Evolutionary conservation across 2,888 invertebrate species (phyloP), one percentile per base, ranked within the genome.

Genomic region (Microdon myrmicae): DNA sequence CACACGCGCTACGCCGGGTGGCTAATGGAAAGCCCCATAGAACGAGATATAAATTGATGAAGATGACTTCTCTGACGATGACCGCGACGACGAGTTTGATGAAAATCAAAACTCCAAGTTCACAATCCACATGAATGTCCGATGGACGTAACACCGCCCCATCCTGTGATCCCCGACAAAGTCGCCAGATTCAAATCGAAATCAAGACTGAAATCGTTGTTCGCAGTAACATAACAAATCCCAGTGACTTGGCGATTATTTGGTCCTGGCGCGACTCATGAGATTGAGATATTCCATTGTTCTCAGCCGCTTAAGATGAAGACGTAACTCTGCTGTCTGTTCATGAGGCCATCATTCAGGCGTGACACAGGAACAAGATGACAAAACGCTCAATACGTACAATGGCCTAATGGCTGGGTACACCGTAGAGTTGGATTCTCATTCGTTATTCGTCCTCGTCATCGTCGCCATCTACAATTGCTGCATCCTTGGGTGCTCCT

Each of bases 31-130:
- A 64, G 47, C 51, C 58, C 51, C 51, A 53, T 32, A 51, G 58
- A 64, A 64, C 47, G 51, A 64, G 53, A 64, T 49, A 58, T 53
- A 47, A 64, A 64, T 64, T 64, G 64, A 64, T 64, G 64, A 64
- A 64, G 64, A 64, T 58, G 64, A 64, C 64, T 64, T 64, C 64
- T 58, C 58, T 44, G 44, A 38, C 39, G 61, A 54, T 29, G 34
- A 34, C 34, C 4, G 9, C 29, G 37, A 51, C 32, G 13, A 29
- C 48, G 48, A 51, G 22, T 43, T 49, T 23, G 16, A 32, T 20
- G 47, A 35, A 31, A 31, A 45, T 14, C 14, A 26, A 17, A 34
- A 55, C 17, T 41, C 53, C 41, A 58, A 38, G 45, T 45, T 56
- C 41, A 51, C 23, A 39, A 53, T 48, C 16, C 20, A 43, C 10